phyloP scores from a whole-genome alignment of 2,113 vertebrate species.

The Henicopernis longicauda region DNA sequence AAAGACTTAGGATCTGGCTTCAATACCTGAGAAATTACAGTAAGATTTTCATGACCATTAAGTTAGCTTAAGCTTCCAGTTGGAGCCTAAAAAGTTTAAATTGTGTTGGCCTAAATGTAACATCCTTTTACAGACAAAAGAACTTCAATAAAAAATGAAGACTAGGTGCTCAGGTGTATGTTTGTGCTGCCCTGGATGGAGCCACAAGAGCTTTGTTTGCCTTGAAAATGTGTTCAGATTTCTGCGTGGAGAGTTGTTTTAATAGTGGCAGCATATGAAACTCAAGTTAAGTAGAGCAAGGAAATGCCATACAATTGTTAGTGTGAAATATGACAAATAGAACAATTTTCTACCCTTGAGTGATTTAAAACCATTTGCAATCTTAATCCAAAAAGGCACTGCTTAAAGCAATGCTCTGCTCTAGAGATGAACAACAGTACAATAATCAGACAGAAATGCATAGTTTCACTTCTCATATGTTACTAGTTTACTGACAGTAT shows the following conservation, averaged over 20 bases:
- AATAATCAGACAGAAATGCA: neutral
- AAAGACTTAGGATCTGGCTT: neutral
- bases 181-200: neutral
- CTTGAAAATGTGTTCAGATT: neutral
- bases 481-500: neutral
- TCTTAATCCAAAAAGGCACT: slow-evolving; percentile 6
- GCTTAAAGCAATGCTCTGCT: neutral
- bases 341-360: slow-evolving; percentile 1
- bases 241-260: neutral
- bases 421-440: neutral
- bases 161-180: neutral
- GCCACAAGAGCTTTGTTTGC: neutral
- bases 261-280: neutral
- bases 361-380: slow-evolving; percentile 12
- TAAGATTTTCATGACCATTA: neutral
- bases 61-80: neutral
- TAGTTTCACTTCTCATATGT: neutral
- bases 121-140: neutral
- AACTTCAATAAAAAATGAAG: neutral
- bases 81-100: neutral
- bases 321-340: slow-evolving; percentile 25
- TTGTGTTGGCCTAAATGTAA: neutral
- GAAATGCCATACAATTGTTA: neutral
- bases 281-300: neutral
- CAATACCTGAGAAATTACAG: neutral